Evolutionary conservation across 2,797 vertebrate species (phyloP), one percentile per base, ranked within the genome.

Genomic region (Lutjanus argentimaculatus): DNA sequence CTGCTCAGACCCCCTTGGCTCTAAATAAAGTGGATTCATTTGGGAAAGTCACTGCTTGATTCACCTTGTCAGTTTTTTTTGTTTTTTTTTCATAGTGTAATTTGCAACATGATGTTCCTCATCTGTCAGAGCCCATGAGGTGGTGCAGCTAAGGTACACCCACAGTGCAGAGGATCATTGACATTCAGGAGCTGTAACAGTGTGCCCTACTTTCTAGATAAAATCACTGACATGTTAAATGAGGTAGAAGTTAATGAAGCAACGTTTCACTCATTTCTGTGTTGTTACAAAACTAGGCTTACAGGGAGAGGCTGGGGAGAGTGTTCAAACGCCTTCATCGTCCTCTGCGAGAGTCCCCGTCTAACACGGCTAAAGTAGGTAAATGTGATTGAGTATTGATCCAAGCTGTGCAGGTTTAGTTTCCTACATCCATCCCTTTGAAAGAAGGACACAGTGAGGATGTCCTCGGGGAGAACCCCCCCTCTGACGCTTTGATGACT

Each of bases 301-400:
- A 61, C 67, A 59, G 9, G 62, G 73, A 40, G 55, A 40, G 55
- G 25, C 16, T 56, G 70, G 21, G 52, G 59, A 58, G 63, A 72
- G 62, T 56, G 19, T 73, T 74, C 49, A 65, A 46, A 86, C 80
- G 75, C 58, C 69, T 88, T 78, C 65, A 78, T 14, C 8, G 85
- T 79, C 90, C 84, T 91, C 80, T 86, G 83, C 3, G 0, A 57
- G 73, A 56, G 59, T 72, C 74, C 59, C 45, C 67, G 21, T 81
- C 75, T 63, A 85, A 84, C 85, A 67, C 48, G 0, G 59, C 82
- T 89, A 88, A 88, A 92, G 86, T 85, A 90, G 86, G 88, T 88
- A 92, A 91, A 93, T 91, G 89, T 89, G 91, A 93, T 92, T 89
- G 87, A 86, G 59, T 92, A 93, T 94, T 80, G 92, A 94, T 92